Base-by-base conservation (phyloP, 2,888 invertebrate genomes). In the Lysandra bellargus region DNA sequence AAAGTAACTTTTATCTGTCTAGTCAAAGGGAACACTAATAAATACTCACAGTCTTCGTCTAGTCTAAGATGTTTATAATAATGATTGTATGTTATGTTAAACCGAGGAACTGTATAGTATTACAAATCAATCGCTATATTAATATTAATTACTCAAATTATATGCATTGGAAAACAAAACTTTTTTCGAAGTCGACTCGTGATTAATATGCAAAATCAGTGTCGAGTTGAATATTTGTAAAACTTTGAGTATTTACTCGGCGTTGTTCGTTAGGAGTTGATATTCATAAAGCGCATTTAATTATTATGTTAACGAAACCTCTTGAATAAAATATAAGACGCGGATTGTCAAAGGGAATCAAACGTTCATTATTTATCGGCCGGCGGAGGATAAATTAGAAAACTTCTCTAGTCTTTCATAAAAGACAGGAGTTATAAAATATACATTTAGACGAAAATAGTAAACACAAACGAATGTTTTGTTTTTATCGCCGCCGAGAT, bases 271-370 rank as follows among this genome's bases (percentile, higher is more conserved):
- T 88, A 90, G 88, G 88, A 91, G 86, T 93, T 93, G 90, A 89
- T 93, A 94, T 94, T 94, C 94, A 94, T 92, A 92, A 93, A 91
- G 90, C 89, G 91, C 89, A 88, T 94, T 93, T 94, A 93, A 94
- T 94, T 94, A 94, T 91, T 92, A 94, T 94, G 93, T 91, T 91
- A 94, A 94, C 92, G 92, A 92, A 91, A 90, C 89, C 90, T 90
- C 91, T 90, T 94, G 94, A 93, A 94, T 94, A 93, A 93, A 92
- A 93, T 93, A 92, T 92, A 86, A 92, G 91, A 88, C 84, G 85
- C 85, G 86, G 87, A 85, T 87, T 90, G 92, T 93, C 94, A 93
- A 93, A 93, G 90, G 82, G 87, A 91, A 91, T 92, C 89, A 89
- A 87, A 84, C 86, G 87, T 88, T 90, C 86, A 89, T 91, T 89